A percentile compares a stretch with the other conserved stretches of the same genome.
Conservation (phyloP, 1,140 invertebrate species). For the Neotoxoptera formosana region DNA sequence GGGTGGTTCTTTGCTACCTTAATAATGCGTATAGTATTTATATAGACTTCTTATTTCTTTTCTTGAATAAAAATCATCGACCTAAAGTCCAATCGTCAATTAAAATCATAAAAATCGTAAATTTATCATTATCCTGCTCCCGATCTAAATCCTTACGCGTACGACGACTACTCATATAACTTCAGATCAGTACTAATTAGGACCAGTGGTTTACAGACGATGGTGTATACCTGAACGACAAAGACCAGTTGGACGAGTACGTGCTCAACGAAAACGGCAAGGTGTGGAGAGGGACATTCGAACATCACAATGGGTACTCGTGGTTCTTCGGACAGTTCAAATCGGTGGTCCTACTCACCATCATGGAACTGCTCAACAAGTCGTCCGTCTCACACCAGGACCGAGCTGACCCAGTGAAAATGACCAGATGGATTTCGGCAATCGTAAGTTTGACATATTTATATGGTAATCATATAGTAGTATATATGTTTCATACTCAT, state of each 20-base stretch:
- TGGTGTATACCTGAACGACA: conserved; percentile 72
- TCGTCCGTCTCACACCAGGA: conserved; percentile 70
- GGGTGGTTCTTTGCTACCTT: no score
- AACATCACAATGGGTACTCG: conserved; percentile 70
- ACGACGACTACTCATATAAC: no score
- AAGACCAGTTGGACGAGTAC: conserved; percentile 73
- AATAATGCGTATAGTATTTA: no score
- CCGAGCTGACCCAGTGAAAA: conserved; percentile 76
- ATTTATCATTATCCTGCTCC: no score
- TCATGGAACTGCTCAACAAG: conserved; percentile 71
- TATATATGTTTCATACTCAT: no score
- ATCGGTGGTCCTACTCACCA: conserved; percentile 72
- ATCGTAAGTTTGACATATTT: conserved; percentile 68
- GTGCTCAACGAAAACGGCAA: conserved; percentile 79
- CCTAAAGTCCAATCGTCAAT: no score
- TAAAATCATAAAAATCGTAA: no score
- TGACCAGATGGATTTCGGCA: conserved; percentile 75
- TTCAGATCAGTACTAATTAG: no score
- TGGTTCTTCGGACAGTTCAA: conserved; percentile 82
- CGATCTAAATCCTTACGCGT: no score
- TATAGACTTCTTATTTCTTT: no score
- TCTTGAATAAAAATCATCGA: no score
- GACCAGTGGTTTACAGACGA: conserved; percentile 65
- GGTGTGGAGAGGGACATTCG: conserved; percentile 77
- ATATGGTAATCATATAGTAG: not conserved